phyloP scores from a whole-genome alignment of 2,797 vertebrate species.

The Spinibarbus caldwelli region DNA sequence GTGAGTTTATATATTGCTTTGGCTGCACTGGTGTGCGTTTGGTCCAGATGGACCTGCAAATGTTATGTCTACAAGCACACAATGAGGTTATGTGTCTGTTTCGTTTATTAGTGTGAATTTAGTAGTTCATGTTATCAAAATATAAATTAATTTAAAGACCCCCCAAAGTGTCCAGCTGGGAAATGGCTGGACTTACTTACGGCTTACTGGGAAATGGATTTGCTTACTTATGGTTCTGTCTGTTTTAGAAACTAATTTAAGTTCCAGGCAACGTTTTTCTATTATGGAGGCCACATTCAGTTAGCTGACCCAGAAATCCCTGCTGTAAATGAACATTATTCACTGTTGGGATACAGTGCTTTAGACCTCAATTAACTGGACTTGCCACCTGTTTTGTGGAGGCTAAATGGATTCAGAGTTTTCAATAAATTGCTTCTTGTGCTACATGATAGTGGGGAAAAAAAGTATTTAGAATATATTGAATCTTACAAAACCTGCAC shows the following conservation, averaged over 20 bases:
- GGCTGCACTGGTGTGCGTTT: not conserved
- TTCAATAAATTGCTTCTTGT: conserved; percentile 71
- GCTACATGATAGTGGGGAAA: conserved; percentile 51
- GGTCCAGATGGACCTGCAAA: not conserved
- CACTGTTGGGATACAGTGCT: conserved; percentile 71
- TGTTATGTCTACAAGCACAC: conserved; percentile 10
- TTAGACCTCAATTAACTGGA: conserved; percentile 74
- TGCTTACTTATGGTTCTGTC: not conserved
- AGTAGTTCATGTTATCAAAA: conserved; percentile 17
- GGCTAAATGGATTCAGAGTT: conserved; percentile 74
- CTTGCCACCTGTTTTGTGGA: conserved; percentile 69
- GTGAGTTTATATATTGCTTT: not conserved
- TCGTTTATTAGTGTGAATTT: conserved; percentile 10
- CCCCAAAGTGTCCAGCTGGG: conserved; percentile 16
- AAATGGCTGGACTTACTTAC: not conserved
- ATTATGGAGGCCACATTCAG: conserved; percentile 57
- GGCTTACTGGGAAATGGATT: too few relatives aligned
- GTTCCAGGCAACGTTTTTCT: conserved; percentile 59
- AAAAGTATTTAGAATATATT: conserved; percentile 55
- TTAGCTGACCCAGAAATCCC: conserved; percentile 62
- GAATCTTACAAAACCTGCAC: not conserved
- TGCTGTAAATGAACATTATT: conserved; percentile 66
- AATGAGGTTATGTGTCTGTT: not conserved
- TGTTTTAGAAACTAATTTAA: conserved; percentile 45
- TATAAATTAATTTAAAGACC: conserved; percentile 27